Evolutionary conservation across 2,113 vertebrate genomes (phyloP).

Genomic region (Scartelaos histophorus): DNA sequence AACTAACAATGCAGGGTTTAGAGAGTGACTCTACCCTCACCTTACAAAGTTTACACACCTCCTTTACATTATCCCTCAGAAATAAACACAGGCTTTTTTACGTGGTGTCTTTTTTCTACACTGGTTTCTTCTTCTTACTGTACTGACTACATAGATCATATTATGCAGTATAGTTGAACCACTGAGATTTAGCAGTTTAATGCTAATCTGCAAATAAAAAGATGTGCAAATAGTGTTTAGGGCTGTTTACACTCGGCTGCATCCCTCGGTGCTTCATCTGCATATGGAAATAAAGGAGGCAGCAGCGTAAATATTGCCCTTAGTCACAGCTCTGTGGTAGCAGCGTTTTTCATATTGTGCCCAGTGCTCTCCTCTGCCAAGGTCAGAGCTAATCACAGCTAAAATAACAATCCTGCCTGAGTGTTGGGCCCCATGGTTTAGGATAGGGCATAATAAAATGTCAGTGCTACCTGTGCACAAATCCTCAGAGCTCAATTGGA

Average conservation of each 20-base stretch:
- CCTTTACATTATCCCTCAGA: background rate
- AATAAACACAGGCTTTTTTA: background rate
- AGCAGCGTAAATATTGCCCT: constrained; percentile 62
- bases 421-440: constrained; percentile 46
- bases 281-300: constrained; percentile 61
- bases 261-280: constrained; percentile 55
- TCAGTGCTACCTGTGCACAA: constrained; percentile 50
- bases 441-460: constrained; percentile 61
- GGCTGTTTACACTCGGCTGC: constrained; percentile 50
- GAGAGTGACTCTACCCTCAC: background rate
- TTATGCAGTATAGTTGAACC: constrained; percentile 17
- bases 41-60: background rate
- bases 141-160: constrained; percentile 13
- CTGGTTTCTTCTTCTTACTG: background rate
- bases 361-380: constrained; percentile 58
- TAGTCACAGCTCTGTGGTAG: constrained; percentile 51
- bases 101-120: background rate
- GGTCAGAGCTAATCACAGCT: constrained; percentile 62
- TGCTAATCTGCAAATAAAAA: constrained; percentile 52
- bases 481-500: constrained; percentile 54
- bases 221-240: constrained; percentile 54
- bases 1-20: background rate
- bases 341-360: constrained; percentile 40
- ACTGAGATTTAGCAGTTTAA: constrained; percentile 38
- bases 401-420: constrained; percentile 59